Evolutionary conservation across 2,797 vertebrate genomes (phyloP), one percentile per base, ranked within the genome.

Genomic region (Kryptopterus vitreolus): DNA sequence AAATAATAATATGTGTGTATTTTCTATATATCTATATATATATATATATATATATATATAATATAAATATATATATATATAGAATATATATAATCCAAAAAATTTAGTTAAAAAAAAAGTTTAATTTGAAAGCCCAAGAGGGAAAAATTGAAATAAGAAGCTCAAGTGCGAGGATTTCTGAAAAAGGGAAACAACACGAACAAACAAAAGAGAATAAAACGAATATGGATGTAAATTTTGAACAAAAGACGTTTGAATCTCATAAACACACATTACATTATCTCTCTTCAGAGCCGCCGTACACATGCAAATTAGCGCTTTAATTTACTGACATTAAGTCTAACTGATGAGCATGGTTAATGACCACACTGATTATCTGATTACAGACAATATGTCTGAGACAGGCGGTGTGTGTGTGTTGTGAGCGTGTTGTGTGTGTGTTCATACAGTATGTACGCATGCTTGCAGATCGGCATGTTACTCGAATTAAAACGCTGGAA

Each of bases 301-400:
- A 78, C 80, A 81, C 81, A 81, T 22, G 73, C 84, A 91, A 90
- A 91, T 92, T 88, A 90, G 84, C 0, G 80, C 78, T 88, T 87
- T 92, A 92, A 89, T 85, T 74, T 74, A 43, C 71, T 26, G 55
- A 58, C 55, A 74, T 74, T 59, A 74, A n/a, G 29, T 24, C 71
- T 71, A 81, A 79, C 53, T 58, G 62, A 82, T 9, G 13, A 61
- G 13, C 2, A 55, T 70, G n/a, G n/a, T 78, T 75, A 77, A 78
- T 78, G 81, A 70, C 57, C 73, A 29, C 20, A n/a, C 80, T 76
- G 83, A 80, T 76, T 61, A 65, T 83, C 52, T 71, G 74, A 78
- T 83, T 81, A 83, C 74, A 76, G n/a, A 62, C 53, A 52, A 70
- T 52, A 70, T 70, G 68, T 69, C 43, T 18, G 46, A 69, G 43